Percentiles rank a stretch among this genome's conserved stretches.
Evolutionary conservation across 2,888 invertebrate species (phyloP).

Genomic region (Unio pictorum): DNA sequence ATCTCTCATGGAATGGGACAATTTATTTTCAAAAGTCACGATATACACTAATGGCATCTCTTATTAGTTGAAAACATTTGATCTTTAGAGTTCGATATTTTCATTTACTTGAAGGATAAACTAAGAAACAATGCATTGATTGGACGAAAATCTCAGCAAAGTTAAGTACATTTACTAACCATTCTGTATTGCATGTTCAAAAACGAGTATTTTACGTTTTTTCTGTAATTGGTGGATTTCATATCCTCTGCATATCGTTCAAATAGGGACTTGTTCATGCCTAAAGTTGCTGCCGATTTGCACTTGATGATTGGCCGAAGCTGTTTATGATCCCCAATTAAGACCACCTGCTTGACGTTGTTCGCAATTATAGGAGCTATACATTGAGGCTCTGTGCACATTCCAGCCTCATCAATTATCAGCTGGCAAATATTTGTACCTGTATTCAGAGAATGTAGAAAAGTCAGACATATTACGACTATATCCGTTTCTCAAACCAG

Average conservation of each 20-base stretch:
- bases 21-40: too few species aligned
- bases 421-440: constrained; percentile 26
- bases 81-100: too few species aligned
- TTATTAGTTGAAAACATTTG: too few species aligned
- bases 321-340: constrained; percentile 67
- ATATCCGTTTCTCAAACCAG: too few species aligned
- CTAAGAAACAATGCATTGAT: too few species aligned
- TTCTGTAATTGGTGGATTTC: not conserved
- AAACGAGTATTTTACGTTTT: constrained; percentile 36
- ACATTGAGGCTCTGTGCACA: constrained; percentile 63
- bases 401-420: constrained; percentile 64
- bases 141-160: too few species aligned
- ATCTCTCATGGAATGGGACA: too few species aligned
- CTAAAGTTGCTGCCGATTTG: constrained; percentile 33
- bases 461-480: too few species aligned
- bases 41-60: too few species aligned
- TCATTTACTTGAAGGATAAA: too few species aligned
- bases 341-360: constrained; percentile 51
- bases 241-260: constrained; percentile 15
- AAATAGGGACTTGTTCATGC: constrained; percentile 37
- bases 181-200: constrained; percentile 55
- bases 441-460: too few species aligned
- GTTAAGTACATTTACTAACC: constrained; percentile 23
- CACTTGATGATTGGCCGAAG: constrained; percentile 60
- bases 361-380: constrained; percentile 54